Evolutionary conservation across 2,888 invertebrate species (phyloP), one percentile per base, ranked within the genome.

Genomic region (Nebria brevicollis): DNA sequence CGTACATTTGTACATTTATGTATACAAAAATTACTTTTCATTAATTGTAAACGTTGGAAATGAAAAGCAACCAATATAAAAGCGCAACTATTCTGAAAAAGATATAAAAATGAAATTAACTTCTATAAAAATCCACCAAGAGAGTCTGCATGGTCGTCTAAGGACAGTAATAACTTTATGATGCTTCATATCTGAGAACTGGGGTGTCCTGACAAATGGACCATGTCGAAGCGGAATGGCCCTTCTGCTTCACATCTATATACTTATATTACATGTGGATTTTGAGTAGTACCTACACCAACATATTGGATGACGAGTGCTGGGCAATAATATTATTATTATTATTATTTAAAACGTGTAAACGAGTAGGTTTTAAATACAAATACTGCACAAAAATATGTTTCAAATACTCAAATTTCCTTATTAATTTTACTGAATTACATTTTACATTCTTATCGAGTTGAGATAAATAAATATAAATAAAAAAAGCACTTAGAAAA

Each of bases 91-190:
- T 20, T 68, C 68, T 13, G 68, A 11, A 68, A 25, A 54, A 54
- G 54, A 54, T 54, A 54, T 11, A 54, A 54, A 13, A 54, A 54
- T 54, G 54, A 72, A 75, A 79, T 74, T 74, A 79, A 43, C 78
- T 66, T 74, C 66, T 66, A 77, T 68, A 73, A 73, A 79, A 77
- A 82, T 8, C 73, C 20, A 66, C 34, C 64, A 20, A 13, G 41
- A 20, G 54, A 15, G 72, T 34, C 64, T 72, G 13, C 54, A 43
- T 82, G 78, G 82, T 83, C 54, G 81, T 66, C 77, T 78, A 75
- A 34, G 86, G 85, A 84, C 84, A 85, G 86, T 88, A 87, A 88
- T 88, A 88, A 87, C 87, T 88, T 87, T 88, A 87, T 88, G 88
- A 88, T 87, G 86, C 86, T 85, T 84, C 83, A 74, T 79, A 79